A percentile compares a stretch with the other conserved stretches of the same genome.
Evolutionary conservation across 2,797 vertebrate species (phyloP).

Genomic region (Phrynocephalus forsythii): DNA sequence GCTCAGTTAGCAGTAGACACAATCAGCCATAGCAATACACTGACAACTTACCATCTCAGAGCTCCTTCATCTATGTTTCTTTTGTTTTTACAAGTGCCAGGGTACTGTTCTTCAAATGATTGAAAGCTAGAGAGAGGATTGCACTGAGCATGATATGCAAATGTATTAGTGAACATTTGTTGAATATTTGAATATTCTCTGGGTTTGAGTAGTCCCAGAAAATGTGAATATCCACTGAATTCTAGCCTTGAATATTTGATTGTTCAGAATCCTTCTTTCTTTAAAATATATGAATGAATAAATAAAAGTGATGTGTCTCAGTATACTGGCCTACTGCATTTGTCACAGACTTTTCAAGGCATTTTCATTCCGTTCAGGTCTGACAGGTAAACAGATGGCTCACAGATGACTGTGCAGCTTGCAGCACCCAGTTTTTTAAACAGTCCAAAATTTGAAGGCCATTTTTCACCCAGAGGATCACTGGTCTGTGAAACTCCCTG

Average conservation of each 20-base stretch:
- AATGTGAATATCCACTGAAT: too few species aligned
- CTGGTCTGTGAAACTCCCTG: too few species aligned
- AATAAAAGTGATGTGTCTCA: not conserved
- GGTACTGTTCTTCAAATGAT: not conserved
- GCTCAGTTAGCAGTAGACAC: not conserved
- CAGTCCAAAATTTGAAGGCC: not conserved
- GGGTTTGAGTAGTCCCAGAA: not conserved
- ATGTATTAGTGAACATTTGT: not conserved
- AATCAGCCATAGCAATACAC: not conserved
- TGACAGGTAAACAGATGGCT: constrained; percentile 1
- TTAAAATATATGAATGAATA: not conserved
- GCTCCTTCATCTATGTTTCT: not conserved
- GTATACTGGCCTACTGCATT: not conserved
- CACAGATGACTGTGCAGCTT: not conserved
- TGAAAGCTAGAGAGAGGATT: not conserved
- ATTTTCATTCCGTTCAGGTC: constrained; percentile 6
- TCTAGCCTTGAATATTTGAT: too few species aligned
- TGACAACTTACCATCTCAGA: not conserved
- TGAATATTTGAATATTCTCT: too few species aligned
- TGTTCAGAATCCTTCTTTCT: too few species aligned
- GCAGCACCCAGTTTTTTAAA: not conserved
- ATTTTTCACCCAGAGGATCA: not conserved
- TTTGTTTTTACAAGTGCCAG: not conserved
- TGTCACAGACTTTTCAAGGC: not conserved
- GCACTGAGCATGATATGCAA: not conserved